Conservation (phyloP, 1,140 invertebrate genomes). For the Dolichoris vasculosae region DNA sequence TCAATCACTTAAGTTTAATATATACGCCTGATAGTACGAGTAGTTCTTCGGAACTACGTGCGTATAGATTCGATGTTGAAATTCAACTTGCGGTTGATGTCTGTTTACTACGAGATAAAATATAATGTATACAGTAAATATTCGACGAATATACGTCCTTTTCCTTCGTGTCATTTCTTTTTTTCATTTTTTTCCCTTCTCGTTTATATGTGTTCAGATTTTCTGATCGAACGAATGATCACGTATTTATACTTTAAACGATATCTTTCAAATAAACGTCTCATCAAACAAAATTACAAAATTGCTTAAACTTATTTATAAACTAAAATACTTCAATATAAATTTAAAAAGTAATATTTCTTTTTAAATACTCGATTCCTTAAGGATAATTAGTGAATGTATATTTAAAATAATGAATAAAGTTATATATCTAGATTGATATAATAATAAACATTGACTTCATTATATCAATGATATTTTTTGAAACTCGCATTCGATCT, state of each 20-base stretch:
- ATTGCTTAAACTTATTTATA: neutral
- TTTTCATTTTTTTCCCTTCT: too few relatives aligned
- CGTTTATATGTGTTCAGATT: neutral
- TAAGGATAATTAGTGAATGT: too few relatives aligned
- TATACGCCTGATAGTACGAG: neutral
- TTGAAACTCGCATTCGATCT: too few relatives aligned
- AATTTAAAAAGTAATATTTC: too few relatives aligned
- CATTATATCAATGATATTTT: too few relatives aligned
- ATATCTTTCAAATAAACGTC: neutral
- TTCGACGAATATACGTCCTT: neutral
- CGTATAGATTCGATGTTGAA: neutral
- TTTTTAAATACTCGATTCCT: too few relatives aligned
- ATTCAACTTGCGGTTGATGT: neutral
- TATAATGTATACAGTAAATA: neutral
- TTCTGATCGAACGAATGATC: neutral
- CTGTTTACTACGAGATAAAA: neutral
- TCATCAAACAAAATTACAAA: neutral
- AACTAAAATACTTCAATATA: neutral
- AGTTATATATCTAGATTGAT: too few relatives aligned
- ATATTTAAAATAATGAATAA: too few relatives aligned
- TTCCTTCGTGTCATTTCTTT: neutral
- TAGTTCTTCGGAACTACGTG: neutral
- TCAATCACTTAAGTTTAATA: slow-evolving; percentile 35
- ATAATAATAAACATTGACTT: too few relatives aligned
- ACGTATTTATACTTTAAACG: neutral